Base-by-base conservation (phyloP, 2,113 vertebrate genomes). In the Hylia prasina region DNA sequence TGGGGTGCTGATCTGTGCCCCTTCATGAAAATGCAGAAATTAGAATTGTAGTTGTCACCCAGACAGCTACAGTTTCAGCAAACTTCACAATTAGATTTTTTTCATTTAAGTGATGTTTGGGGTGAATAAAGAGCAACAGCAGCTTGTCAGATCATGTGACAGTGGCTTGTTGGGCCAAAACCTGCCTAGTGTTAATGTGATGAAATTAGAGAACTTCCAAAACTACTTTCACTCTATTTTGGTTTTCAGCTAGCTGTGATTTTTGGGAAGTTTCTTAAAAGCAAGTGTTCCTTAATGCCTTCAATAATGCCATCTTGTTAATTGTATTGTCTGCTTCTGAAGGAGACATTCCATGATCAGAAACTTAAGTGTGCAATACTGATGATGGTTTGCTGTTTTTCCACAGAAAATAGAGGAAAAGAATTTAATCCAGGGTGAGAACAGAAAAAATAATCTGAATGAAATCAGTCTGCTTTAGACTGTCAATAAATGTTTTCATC, bases 351-450 rank as follows among this genome's bases (percentile, higher is more conserved):
- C 40, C 45, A 47, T 58, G 6, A 71, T 60, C 61, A 71, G 93
- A 91, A 93, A 77, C 28, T 37, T 35, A 89, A 87, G 37, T 73
- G 66, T 30, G 73, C 56, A 82, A 8, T 50, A n/a, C 45, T 70
- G 33, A 45, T 77, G 18, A 18, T 73, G 28, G 15, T 63, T 78
- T 71, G 60, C 51, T 94, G 30, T 0, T 86, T 91, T 80, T 82
- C 39, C 25, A 44, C 37, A 85, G 63, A 88, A 93, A 90, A 61
- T 1, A 82, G 53, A 69, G 63, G 54, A 84, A 93, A 87, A 13
- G 37, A 73, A 63, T 83, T 93, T 95, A 95, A 96, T 86, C 87
- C 37, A 86, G 71, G 30, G 80, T 88, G 60, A 94, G 27, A 88
- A 35, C 15, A 63, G 37, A 53, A 93, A 91, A 71, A 63, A 50